Percentiles rank a stretch among this genome's conserved stretches.
phyloP scores from a whole-genome alignment of 2,888 invertebrate species.

The Caenorhabditis sinica region DNA sequence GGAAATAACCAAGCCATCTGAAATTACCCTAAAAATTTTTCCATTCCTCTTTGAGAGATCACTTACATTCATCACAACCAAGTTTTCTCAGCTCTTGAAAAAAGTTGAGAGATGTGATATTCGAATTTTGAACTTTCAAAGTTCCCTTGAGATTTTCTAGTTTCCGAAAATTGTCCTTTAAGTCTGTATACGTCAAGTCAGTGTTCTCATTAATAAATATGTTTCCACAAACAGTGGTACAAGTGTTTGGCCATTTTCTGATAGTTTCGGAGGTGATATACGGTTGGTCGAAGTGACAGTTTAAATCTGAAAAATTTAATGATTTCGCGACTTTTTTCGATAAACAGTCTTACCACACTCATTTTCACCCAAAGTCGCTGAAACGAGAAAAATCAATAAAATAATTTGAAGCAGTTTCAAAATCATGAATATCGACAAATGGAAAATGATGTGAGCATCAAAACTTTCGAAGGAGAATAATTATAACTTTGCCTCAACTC shows the following conservation, averaged over 20 bases:
- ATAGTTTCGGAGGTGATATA: conserved; percentile 1
- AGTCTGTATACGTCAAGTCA: neutral
- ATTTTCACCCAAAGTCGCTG: no score
- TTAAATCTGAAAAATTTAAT: conserved; percentile 16
- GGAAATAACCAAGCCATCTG: neutral
- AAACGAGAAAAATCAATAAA: no score
- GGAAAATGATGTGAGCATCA: no score
- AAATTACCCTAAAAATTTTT: neutral
- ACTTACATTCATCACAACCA: neutral
- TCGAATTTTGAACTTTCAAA: neutral
- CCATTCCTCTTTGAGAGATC: neutral
- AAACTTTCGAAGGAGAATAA: no score
- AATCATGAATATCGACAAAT: no score
- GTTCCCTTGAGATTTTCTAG: neutral
- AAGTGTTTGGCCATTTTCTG: conserved; percentile 27
- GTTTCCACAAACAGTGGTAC: conserved; percentile 10
- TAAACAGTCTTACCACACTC: no score
- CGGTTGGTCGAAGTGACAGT: conserved; percentile 6
- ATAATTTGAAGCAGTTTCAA: no score
- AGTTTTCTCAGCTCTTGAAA: neutral
- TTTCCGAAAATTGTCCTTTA: neutral
- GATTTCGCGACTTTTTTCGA: no score
- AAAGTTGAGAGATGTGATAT: neutral
- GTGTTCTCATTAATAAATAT: neutral
- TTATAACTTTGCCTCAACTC: no score